Base-by-base conservation (phyloP, 2,888 invertebrate species). In the Salpingus planirostris region DNA sequence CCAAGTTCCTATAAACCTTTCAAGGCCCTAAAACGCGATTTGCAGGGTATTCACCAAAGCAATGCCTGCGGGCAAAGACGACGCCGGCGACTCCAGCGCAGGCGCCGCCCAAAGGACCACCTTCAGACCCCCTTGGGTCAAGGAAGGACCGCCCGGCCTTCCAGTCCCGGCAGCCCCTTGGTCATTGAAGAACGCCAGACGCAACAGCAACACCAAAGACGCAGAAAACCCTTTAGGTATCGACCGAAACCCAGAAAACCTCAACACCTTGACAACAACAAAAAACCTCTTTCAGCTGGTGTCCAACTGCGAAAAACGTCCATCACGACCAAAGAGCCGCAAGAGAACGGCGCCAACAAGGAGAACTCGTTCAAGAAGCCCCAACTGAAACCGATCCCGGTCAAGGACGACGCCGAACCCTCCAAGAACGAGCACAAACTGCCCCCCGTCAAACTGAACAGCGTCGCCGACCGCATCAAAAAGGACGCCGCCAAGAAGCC, bases 61-160 rank as follows among this genome's bases (percentile, higher is more conserved):
- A 22, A 73, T 75, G 74, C 71, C 69, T 57, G 70, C 73, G 61
- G 73, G 73, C 55, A 49, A 49, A 35, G 49, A 46, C 13, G 10
- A 11, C 23, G 10, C 4, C 10, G 38, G 37, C 12, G 66, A 50
- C 43, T 65, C 47, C 37, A 67, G 68, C 66, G 68, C 68, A 35
- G 68, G 68, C 41, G 42, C 63, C 68, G 55, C 52, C 3, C 73
- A 74, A 54, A 67, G 81, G 41, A 78, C 79, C 42, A 78, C 76
- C 38, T 80, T 78, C 59, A 67, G 81, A 40, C 81, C 83, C 21
- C 82, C 84, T 3, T 83, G 83, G 78, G 81, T 83, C 29, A 81
- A 80, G 54, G 78, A 74, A 40, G 71, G 70, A 10, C 75, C 78
- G 11, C 60, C 73, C 2, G 70, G 68, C 6, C 65, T 67, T 57